Evolutionary conservation across 2,113 vertebrate genomes (phyloP).

Genomic region (Gopherus evgoodei): DNA sequence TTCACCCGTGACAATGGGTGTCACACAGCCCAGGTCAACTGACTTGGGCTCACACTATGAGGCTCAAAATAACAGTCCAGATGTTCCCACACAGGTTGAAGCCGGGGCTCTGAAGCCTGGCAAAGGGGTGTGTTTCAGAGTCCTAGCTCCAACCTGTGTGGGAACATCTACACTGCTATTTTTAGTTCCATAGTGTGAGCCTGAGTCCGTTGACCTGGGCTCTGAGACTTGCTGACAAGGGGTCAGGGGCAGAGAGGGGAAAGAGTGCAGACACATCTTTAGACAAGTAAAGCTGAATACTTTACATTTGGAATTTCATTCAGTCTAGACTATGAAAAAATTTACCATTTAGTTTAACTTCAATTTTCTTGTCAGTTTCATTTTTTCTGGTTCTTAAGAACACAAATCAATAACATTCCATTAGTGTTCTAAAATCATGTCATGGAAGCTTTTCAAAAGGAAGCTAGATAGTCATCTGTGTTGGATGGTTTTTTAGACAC

Average conservation of each 20-base stretch:
- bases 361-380: background rate
- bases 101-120: background rate
- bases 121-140: background rate
- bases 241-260: fast-evolving
- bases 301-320: background rate
- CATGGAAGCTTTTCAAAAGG: background rate
- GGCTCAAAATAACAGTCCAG: background rate
- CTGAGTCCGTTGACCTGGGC: background rate
- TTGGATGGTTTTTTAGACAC: background rate
- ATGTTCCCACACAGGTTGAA: background rate
- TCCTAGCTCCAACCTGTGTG: no score
- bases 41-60: background rate
- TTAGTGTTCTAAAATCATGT: background rate
- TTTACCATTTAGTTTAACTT: background rate
- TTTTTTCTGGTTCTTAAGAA: background rate
- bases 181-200: background rate
- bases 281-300: background rate
- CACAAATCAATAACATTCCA: background rate
- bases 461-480: background rate
- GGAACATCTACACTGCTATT: background rate
- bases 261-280: background rate
- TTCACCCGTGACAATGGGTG: background rate
- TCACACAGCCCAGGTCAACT: background rate
- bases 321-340: background rate
- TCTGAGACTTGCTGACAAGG: background rate